These are phyloP conservation scores for Scortum barcoo DNA, from an alignment of 2,113 vertebrate species.

Conservation along the genomic window DNA sequence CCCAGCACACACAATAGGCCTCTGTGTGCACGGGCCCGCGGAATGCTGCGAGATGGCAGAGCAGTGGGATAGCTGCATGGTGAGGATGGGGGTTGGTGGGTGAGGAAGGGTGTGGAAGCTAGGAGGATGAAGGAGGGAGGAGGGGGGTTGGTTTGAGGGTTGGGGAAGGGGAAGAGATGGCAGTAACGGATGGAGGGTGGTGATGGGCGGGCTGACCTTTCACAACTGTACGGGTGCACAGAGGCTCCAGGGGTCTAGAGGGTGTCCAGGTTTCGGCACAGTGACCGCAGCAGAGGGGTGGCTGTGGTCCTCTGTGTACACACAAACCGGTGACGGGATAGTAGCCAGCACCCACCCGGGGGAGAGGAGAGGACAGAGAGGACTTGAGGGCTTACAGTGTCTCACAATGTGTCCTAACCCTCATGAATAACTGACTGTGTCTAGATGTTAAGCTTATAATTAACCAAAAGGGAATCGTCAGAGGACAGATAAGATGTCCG, in stretches of 20 bases:
- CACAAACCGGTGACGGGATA: slow-evolving; percentile 26
- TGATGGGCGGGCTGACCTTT: slow-evolving; percentile 62
- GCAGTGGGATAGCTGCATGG: slow-evolving; percentile 84
- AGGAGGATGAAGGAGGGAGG: slow-evolving; percentile 62
- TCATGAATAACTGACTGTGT: slow-evolving; percentile 2
- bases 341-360: slow-evolving; percentile 41
- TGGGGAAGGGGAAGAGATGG: slow-evolving; percentile 76
- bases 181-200: slow-evolving; percentile 68
- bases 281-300: slow-evolving; percentile 64
- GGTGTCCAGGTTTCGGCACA: slow-evolving; percentile 84
- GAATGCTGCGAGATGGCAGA: slow-evolving; percentile 87
- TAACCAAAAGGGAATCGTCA: slow-evolving; percentile 3
- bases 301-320: slow-evolving; percentile 52
- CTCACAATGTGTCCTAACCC: slow-evolving; percentile 11
- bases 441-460: slow-evolving; percentile 14
- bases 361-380: slow-evolving; percentile 25
- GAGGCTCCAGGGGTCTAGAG: slow-evolving; percentile 88
- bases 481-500: not conserved
- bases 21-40: slow-evolving; percentile 85
- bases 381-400: slow-evolving; percentile 5
- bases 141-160: slow-evolving; percentile 59
- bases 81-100: slow-evolving; percentile 84
- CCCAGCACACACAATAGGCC: slow-evolving; percentile 83
- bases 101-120: slow-evolving; percentile 76
- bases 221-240: slow-evolving; percentile 68